Conservation (phyloP, 2,113 vertebrate genomes). For the Deroptyus accipitrinus region DNA sequence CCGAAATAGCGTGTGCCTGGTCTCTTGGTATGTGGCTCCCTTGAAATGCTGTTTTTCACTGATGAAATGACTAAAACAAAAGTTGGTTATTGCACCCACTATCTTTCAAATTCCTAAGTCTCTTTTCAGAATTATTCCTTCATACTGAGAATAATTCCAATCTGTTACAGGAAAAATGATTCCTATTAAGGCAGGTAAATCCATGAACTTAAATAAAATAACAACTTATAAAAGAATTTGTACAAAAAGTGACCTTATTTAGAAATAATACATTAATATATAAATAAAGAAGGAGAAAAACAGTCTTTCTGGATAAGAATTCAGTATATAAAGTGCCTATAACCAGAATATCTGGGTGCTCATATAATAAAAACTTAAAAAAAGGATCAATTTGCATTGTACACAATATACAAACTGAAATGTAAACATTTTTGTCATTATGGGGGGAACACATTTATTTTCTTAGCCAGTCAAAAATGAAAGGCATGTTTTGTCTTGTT, state of each 20-base stretch:
- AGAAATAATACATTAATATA: neutral
- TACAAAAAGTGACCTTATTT: neutral
- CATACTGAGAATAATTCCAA: neutral
- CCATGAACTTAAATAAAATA: neutral
- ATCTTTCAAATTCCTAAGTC: neutral
- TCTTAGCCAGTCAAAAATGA: neutral
- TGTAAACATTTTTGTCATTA: neutral
- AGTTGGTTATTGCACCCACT: neutral
- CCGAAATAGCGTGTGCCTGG: neutral
- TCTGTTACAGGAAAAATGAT: neutral
- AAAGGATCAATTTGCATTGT: neutral
- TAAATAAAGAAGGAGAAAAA: neutral
- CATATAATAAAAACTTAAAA: neutral
- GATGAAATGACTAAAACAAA: neutral
- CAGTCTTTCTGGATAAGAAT: neutral
- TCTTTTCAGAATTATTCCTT: neutral
- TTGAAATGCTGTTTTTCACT: neutral
- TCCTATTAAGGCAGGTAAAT: neutral
- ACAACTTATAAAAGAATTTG: neutral
- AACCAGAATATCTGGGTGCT: neutral
- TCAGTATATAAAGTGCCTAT: neutral
- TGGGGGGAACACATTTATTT: neutral
- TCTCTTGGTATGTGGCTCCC: rapidly evolving
- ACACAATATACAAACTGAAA: neutral
- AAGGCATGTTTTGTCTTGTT: neutral